Percentiles rank a stretch among this genome's conserved stretches.
Evolutionary conservation across 2,888 invertebrate genomes (phyloP).

Genomic region (Folsomia candida): DNA sequence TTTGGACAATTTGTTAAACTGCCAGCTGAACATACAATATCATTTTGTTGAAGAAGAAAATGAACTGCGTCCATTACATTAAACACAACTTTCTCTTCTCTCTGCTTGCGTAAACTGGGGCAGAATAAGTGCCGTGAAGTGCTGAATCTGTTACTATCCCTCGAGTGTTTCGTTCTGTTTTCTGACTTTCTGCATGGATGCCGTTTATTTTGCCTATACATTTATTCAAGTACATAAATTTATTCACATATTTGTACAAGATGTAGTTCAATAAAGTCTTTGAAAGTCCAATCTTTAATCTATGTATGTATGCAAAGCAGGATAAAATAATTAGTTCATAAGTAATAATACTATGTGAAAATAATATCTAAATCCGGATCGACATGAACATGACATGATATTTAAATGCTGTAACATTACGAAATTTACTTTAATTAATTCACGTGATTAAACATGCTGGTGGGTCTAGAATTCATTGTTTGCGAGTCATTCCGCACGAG

Average conservation of each 20-base stretch:
- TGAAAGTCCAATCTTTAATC: no score
- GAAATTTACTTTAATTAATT: no score
- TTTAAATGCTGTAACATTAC: no score
- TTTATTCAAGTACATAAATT: neutral
- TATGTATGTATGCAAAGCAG: no score
- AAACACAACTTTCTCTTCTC: neutral
- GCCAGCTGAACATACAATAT: neutral
- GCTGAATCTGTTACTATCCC: neutral
- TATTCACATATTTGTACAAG: neutral
- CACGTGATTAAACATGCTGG: no score
- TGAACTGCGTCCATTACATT: neutral
- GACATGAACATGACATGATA: no score
- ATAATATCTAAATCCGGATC: no score
- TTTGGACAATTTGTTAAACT: neutral
- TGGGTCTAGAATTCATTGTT: no score
- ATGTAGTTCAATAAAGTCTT: no score
- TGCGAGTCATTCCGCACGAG: no score
- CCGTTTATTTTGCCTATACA: neutral
- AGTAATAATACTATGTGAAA: no score
- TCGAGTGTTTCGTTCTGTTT: neutral
- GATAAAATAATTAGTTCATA: no score
- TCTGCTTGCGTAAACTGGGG: neutral
- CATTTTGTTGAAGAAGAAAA: neutral
- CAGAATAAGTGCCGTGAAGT: neutral
- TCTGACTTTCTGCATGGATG: neutral